Evolutionary conservation across 2,888 invertebrate species (phyloP), one percentile per base, ranked within the genome.

Genomic region (Polydrusus cervinus): DNA sequence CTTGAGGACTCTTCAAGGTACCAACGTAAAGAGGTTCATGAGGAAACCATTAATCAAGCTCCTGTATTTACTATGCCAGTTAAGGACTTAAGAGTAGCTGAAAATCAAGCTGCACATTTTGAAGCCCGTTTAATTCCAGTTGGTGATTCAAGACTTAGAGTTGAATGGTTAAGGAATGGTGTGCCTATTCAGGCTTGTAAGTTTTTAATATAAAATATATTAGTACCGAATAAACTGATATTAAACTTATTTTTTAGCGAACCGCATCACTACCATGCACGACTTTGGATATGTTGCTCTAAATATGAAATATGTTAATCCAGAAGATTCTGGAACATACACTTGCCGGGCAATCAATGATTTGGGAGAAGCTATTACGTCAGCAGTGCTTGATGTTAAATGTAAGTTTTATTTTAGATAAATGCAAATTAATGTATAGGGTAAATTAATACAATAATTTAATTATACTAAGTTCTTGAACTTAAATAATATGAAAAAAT

Each of bases 271-370:
- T 53, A 97, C 97, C 10, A 96, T 97, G 94, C 97, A 98, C 85
- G 99, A 99, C 86, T 98, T 99, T 86, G 99, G 99, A 62, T 98
- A 97, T 86, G 98, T 98, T 30, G 97, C 97, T 47, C 89, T 97
- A 16, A 97, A 97, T 83, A 95, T 97, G 94, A 96, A 96, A 85
- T 96, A 96, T 82, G 96, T 96, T 0, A 95, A 95, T 84, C 97
- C 97, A 20, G 97, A 97, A 87, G 99, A 99, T 88, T 96, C 97
- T 1, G 98, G 98, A 57, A 96, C 97, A 47, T 98, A 98, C 87
- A 98, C 97, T 1, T 97, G 98, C 86, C 92, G 97, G 73, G 97
- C 98, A 47, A 90, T 93, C 10, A 97, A 98, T 83, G 96, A 97
- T 81, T 89, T 97, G 71, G 98, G 98, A 71, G 96, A 98, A 89